Evolutionary conservation across 1,140 invertebrate species (phyloP).

Genomic region (Mya arenaria): DNA sequence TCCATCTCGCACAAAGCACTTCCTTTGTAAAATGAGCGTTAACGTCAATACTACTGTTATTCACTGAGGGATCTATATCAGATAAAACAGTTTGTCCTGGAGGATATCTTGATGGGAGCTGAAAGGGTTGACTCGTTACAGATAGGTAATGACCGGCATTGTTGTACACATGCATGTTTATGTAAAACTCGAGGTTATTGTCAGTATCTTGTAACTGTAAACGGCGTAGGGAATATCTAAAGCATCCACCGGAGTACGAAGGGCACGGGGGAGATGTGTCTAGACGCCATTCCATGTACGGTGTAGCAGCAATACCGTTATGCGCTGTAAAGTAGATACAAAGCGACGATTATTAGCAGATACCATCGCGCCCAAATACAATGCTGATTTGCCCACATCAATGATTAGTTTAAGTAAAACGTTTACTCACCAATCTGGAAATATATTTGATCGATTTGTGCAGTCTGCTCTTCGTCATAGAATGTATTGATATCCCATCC

Average conservation of each 20-base stretch:
- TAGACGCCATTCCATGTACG: background rate
- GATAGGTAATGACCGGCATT: conserved; percentile 11
- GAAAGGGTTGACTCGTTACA: background rate
- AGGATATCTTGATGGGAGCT: conserved; percentile 23
- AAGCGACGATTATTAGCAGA: background rate
- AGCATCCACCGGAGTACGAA: background rate
- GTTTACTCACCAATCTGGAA: too few species aligned
- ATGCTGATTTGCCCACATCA: too few species aligned
- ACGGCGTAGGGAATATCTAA: background rate
- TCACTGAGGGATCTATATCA: background rate
- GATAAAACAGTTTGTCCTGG: conserved; percentile 4
- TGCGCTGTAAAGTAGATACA: background rate
- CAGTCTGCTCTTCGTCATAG: conserved; percentile 56
- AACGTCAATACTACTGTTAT: background rate
- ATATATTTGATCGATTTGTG: background rate
- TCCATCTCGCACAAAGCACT: conserved; percentile 1
- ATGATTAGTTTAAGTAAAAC: too few species aligned
- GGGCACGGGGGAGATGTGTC: background rate
- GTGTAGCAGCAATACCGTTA: background rate
- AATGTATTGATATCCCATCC: conserved; percentile 56
- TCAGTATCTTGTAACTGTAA: conserved; percentile 15
- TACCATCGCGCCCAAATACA: too few species aligned
- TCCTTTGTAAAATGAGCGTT: conserved; percentile 4
- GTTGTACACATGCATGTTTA: conserved; percentile 3
- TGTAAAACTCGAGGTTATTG: background rate